Conservation (phyloP, 1,140 invertebrate species). For the Leucophenga varia region DNA sequence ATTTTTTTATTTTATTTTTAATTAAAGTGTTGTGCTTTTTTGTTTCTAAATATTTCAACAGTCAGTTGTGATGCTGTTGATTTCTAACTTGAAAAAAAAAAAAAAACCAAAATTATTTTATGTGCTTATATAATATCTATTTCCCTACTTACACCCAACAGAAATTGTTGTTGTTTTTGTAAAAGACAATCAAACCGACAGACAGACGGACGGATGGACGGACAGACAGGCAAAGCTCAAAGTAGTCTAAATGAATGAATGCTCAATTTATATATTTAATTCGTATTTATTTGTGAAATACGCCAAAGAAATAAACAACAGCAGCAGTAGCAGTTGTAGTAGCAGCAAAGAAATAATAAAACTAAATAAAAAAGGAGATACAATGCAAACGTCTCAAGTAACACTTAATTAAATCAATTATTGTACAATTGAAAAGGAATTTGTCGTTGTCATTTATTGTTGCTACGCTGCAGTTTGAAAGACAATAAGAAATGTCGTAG, state of each 20-base stretch:
- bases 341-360: no score
- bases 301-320: no score
- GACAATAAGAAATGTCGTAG: no score
- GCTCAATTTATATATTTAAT: not conserved
- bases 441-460: constrained; percentile 1
- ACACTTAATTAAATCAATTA: constrained; percentile 50
- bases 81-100: constrained; percentile 3
- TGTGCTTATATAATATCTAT: constrained; percentile 22
- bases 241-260: no score
- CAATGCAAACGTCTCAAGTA: no score
- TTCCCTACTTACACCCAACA: constrained; percentile 32
- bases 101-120: constrained; percentile 15
- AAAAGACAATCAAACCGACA: no score
- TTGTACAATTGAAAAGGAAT: constrained; percentile 43
- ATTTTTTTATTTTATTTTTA: constrained; percentile 9
- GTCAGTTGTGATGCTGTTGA: no score
- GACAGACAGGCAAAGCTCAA: no score
- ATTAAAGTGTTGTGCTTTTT: constrained; percentile 29
- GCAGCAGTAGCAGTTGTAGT: constrained; percentile 19
- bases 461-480: no score
- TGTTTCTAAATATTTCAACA: constrained; percentile 12
- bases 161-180: constrained; percentile 54
- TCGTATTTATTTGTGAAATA: constrained; percentile 31
- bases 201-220: no score
- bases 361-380: no score